Evolutionary conservation across 2,888 invertebrate species (phyloP).

Genomic region (Agrypnus murinus): DNA sequence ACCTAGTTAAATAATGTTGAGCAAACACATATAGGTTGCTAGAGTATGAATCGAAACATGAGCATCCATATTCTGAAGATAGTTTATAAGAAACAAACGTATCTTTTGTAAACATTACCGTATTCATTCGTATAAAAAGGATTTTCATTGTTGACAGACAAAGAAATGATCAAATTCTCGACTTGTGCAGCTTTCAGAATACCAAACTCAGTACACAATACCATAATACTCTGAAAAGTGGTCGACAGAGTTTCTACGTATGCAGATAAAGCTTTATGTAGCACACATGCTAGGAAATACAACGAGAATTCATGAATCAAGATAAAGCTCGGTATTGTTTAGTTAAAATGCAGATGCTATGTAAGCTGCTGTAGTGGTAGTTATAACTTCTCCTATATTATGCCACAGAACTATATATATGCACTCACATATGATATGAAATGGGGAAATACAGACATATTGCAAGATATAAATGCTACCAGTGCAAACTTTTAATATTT

Average conservation of each 20-base stretch:
- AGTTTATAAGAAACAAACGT: no score
- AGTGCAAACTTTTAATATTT: no score
- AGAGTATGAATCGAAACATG: no score
- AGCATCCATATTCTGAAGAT: no score
- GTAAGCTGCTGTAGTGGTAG: conserved; percentile 13
- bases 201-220: conserved; percentile 36
- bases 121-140: conserved; percentile 4
- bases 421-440: no score
- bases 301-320: conserved; percentile 40
- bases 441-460: no score
- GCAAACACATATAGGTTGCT: no score
- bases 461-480: no score
- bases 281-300: conserved; percentile 31
- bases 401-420: no score
- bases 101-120: neutral
- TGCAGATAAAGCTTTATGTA: conserved; percentile 38
- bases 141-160: conserved; percentile 27
- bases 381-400: conserved; percentile 12
- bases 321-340: conserved; percentile 37
- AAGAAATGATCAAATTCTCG: conserved; percentile 35
- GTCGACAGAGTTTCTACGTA: conserved; percentile 29
- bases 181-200: conserved; percentile 29
- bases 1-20: no score
- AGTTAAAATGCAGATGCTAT: conserved; percentile 24
- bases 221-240: conserved; percentile 34